Conservation (phyloP, 2,888 invertebrate genomes). For the Vandiemenella viatica region DNA sequence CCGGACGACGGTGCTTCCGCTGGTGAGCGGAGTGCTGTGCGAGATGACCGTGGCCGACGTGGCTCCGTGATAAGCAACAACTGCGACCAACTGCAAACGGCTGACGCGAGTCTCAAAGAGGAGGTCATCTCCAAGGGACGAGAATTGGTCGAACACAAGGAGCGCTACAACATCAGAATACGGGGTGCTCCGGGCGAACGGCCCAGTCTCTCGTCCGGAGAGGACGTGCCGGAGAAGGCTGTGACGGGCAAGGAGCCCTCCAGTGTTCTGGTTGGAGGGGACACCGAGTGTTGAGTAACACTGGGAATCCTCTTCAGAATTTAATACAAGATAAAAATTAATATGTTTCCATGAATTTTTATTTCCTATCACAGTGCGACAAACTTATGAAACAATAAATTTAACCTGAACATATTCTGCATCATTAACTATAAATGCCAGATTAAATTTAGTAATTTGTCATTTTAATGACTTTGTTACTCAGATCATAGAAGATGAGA, state of each 20-base stretch:
- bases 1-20: constrained; percentile 77
- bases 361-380: too few relatives aligned
- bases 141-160: constrained; percentile 85
- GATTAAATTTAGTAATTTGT: too few relatives aligned
- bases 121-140: constrained; percentile 73
- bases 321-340: too few relatives aligned
- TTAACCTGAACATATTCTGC: too few relatives aligned
- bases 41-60: constrained; percentile 86
- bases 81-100: neutral
- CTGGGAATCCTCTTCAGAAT: too few relatives aligned
- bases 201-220: constrained; percentile 18
- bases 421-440: too few relatives aligned
- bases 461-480: too few relatives aligned
- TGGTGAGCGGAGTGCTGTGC: constrained; percentile 86
- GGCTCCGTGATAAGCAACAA: constrained; percentile 39
- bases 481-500: too few relatives aligned
- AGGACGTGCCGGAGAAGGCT: too few relatives aligned
- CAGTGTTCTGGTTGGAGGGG: neutral
- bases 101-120: constrained; percentile 30
- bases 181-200: constrained; percentile 45
- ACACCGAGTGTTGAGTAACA: neutral
- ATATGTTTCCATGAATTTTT: too few relatives aligned
- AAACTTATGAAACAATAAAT: too few relatives aligned
- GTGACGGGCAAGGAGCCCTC: neutral
- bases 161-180: constrained; percentile 75